Evolutionary conservation across 37 sponge, comb jelly and placozoan genomes (phyloP), one percentile per base, ranked within the genome.

Genomic region (Beroe ovata): DNA sequence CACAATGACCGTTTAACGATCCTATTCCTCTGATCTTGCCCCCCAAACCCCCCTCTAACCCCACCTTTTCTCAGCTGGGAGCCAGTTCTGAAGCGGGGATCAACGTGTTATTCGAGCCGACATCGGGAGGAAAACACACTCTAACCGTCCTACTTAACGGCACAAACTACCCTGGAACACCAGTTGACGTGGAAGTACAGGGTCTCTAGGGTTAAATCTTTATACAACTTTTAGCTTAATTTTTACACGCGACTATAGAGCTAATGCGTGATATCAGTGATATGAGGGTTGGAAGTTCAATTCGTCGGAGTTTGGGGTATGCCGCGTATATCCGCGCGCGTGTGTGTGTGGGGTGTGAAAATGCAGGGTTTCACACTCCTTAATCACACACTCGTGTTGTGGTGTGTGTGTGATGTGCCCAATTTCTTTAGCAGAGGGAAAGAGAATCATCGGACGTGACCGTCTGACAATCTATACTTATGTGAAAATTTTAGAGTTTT

Each of bases 131-230:
- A n/a, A 77, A 77, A 77, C 84, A 77, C 84, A 77, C 84, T 8
- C 47, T 77, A 54, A 77, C 84, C 4, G 84, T 77, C 54, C 26
- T 77, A 23, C 28, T 77, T 42, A 42, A 39, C 54, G 84, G 84
- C 4, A 42, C 16, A 1, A 77, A 77, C 84, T 77, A 77, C 84
- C 84, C 84, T 0, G 84, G 84, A 0, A 77, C 84, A 0, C 84
- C 84, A 0, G 84, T 77, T 23, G 84, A 77, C 28, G 84, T 77
- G 33, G 84, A 77, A 42, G 84, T 77, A 19, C 84, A 77, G 41
- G 84, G 84, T 21, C 84, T 77, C 8, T 77, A 77, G 69, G 69
- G 30, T 66, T 30, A 29, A 66, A 66, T 30, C 30, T 66, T 34
- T 66, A 14, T 66, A 29, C 26, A 62, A n/a, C n/a, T n/a, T n/a